A percentile compares a stretch with the other conserved stretches of the same genome.
Conservation (phyloP, 2,888 invertebrate species). For the Coelogynopora nodosa region DNA sequence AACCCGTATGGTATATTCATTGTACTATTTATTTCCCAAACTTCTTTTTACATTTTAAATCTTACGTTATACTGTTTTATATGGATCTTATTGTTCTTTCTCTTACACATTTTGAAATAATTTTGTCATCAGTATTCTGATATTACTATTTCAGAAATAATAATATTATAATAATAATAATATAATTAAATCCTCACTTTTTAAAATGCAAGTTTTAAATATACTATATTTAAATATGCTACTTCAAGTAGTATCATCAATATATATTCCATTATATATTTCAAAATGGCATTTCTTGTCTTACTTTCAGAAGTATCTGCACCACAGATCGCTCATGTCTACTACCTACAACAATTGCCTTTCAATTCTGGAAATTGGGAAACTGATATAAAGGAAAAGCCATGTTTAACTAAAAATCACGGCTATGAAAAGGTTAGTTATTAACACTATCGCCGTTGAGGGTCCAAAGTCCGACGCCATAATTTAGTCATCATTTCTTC, state of each 20-base stretch:
- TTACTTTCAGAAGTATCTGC: constrained; percentile 63
- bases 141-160: not conserved
- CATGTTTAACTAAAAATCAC: constrained; percentile 52
- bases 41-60: too few relatives aligned
- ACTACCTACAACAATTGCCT: constrained; percentile 73
- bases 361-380: constrained; percentile 56
- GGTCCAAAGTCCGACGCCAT: too few relatives aligned
- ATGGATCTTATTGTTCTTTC: too few relatives aligned
- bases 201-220: not conserved
- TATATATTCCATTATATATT: not conserved
- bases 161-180: not conserved
- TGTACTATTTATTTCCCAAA: too few relatives aligned
- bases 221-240: not conserved
- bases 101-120: too few relatives aligned
- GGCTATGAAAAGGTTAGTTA: constrained; percentile 49
- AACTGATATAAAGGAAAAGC: constrained; percentile 68
- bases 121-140: too few relatives aligned
- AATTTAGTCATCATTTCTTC: too few relatives aligned
- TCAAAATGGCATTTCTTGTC: not conserved
- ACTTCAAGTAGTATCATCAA: not conserved
- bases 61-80: too few relatives aligned
- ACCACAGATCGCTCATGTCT: constrained; percentile 72
- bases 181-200: not conserved
- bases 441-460: too few relatives aligned
- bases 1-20: too few relatives aligned